Conservation (phyloP, 2,888 invertebrate genomes). For the Lasioglossum oenotherae region DNA sequence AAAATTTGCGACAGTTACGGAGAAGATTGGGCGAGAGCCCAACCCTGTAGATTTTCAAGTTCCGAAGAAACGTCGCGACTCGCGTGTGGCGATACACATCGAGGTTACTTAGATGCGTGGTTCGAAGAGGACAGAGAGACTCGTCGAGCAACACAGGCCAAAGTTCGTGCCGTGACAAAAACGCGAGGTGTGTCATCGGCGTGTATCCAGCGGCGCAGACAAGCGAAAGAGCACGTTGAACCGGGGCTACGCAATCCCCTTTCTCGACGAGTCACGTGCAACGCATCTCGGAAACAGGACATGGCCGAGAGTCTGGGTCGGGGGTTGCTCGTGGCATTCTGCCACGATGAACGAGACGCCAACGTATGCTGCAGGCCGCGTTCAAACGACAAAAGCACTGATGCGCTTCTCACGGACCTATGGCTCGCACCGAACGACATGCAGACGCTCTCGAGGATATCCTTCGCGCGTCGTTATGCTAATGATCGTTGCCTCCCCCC, state of each 20-base stretch:
- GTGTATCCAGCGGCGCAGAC: conserved; percentile 22
- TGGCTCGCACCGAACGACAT: conserved; percentile 7
- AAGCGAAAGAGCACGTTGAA: conserved; percentile 31
- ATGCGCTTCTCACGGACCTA: conserved; percentile 51
- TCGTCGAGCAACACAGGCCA: background rate
- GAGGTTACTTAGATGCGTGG: background rate
- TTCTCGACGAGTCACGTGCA: conserved; percentile 47
- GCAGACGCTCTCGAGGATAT: background rate
- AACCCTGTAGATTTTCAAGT: background rate
- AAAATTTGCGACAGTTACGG: too few species aligned
- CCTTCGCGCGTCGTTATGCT: conserved; percentile 20
- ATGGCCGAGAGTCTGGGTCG: conserved; percentile 39
- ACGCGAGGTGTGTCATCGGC: background rate
- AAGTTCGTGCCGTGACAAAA: background rate
- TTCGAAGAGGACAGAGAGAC: background rate
- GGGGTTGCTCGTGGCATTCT: conserved; percentile 50
- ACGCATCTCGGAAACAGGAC: conserved; percentile 50
- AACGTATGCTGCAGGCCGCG: conserved; percentile 35
- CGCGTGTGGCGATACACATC: background rate
- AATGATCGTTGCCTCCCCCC: background rate
- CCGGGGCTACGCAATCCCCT: conserved; percentile 17
- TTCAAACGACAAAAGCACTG: conserved; percentile 52
- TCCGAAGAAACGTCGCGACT: background rate
- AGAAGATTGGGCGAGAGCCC: too few species aligned
- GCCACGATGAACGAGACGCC: conserved; percentile 46